These are phyloP conservation scores for Trinorchestia longiramus DNA, from an alignment of 1,140 invertebrate genomes.

Conservation along the genomic window DNA sequence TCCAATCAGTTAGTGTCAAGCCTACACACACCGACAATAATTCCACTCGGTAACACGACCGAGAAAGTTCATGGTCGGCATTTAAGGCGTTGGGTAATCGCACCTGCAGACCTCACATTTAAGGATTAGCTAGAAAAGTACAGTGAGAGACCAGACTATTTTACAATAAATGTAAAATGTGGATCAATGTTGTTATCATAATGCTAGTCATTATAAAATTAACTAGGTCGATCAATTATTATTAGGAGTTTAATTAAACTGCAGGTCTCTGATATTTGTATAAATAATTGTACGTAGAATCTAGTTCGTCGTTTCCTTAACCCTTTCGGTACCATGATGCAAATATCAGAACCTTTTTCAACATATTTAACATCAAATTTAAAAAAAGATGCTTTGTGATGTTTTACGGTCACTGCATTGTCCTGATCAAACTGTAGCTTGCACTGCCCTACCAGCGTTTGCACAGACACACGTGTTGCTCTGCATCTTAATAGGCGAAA, in stretches of 20 bases:
- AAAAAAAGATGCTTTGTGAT: no score
- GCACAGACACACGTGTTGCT: no score
- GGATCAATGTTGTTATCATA: neutral
- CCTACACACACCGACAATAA: conserved; percentile 16
- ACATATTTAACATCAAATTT: no score
- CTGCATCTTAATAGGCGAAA: no score
- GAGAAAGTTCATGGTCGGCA: neutral
- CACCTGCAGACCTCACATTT: neutral
- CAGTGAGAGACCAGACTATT: neutral
- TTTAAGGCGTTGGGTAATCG: neutral
- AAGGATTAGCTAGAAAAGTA: neutral
- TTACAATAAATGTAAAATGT: neutral
- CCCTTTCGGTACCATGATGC: no score
- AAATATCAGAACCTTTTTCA: no score
- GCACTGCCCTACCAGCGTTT: no score
- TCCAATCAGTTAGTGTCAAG: conserved; percentile 31
- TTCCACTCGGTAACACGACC: conserved; percentile 7
- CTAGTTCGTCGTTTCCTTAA: neutral
- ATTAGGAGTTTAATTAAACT: neutral
- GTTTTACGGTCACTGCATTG: no score
- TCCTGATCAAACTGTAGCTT: no score
- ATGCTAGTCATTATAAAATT: neutral
- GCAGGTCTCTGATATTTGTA: neutral
- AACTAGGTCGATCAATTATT: neutral
- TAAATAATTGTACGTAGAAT: neutral